These are phyloP conservation scores for Iphiclides podalirius DNA, from an alignment of 2,888 invertebrate species.

Conservation along the genomic window DNA sequence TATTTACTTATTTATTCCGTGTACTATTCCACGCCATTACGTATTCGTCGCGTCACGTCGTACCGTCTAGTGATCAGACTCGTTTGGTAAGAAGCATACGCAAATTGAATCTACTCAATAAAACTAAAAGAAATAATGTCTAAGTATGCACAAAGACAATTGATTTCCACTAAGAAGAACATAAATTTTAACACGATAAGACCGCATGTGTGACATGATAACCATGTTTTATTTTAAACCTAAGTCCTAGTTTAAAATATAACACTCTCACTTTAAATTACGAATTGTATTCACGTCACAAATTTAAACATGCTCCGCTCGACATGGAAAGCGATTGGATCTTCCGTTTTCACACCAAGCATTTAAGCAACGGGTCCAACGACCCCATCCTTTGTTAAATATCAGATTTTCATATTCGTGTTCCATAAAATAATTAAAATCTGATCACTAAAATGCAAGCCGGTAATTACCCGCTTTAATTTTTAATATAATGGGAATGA, in stretches of 20 bases:
- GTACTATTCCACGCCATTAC: constrained; percentile 13
- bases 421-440: no score
- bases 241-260: constrained; percentile 11
- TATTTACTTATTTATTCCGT: constrained; percentile 15
- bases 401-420: no score
- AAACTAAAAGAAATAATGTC: not conserved
- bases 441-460: no score
- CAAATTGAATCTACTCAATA: not conserved
- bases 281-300: constrained; percentile 20
- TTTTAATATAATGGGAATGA: no score
- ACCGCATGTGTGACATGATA: no score
- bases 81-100: not conserved
- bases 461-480: no score
- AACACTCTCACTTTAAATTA: constrained; percentile 22
- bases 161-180: no score
- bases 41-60: constrained; percentile 9
- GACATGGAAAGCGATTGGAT: constrained; percentile 23
- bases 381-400: constrained; percentile 5
- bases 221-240: no score
- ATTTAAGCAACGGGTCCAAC: constrained; percentile 18
- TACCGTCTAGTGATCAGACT: constrained; percentile 1
- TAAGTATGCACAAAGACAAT: no score
- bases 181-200: no score
- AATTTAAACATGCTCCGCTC: constrained; percentile 21
- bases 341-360: constrained; percentile 23